Evolutionary conservation across 1,140 invertebrate genomes (phyloP), one percentile per base, ranked within the genome.

Genomic region (Aphaenogaster ashmeadi): DNA sequence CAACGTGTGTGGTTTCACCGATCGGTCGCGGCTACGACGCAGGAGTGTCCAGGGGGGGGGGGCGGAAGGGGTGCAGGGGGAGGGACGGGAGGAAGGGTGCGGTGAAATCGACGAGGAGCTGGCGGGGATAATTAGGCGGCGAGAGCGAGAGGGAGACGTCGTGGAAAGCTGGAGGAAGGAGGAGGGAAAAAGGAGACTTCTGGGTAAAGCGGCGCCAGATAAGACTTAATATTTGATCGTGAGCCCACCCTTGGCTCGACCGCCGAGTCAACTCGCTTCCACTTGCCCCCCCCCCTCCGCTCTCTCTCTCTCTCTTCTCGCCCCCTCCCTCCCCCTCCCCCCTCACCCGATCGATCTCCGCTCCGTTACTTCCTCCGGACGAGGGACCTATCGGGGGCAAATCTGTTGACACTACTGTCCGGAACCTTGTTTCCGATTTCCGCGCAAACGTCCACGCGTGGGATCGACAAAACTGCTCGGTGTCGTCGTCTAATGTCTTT

Each of bases 201-300:
- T 92, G 90, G 90, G 90, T 93, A 94, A 94, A 93, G 92, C 93
- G 93, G 93, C 93, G 94, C 94, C 93, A 94, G 94, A 95, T 95
- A 94, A 95, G 94, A 94, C 94, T 94, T 95, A 94, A 95, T 94
- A 94, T 95, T 94, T 95, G 94, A 94, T 94, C 94, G 94, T 92
- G 91, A 90, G 90, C 92, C 93, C 93, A 92, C 93, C 93, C 94
- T 92, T 91, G 91, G 90, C 87, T 94, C 87, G 69, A 88, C 93
- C 90, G 89, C 80, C 88, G 91, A 91, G 91, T 92, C 91, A 87
- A 91, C 86, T 64, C 69, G 66, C 77, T 80, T 84, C 79, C 54
- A 83, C 90, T 38, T 86, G 41, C 58, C 60, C 69, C 69, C 67
- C 74, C 88, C 75, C 58, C 50, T 33, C 60, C 11, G 8, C 11